Percentiles rank a stretch among this genome's conserved stretches.
These are phyloP conservation scores for Eolophus roseicapilla DNA, from an alignment of 2,113 vertebrate genomes.

Conservation along the genomic window DNA sequence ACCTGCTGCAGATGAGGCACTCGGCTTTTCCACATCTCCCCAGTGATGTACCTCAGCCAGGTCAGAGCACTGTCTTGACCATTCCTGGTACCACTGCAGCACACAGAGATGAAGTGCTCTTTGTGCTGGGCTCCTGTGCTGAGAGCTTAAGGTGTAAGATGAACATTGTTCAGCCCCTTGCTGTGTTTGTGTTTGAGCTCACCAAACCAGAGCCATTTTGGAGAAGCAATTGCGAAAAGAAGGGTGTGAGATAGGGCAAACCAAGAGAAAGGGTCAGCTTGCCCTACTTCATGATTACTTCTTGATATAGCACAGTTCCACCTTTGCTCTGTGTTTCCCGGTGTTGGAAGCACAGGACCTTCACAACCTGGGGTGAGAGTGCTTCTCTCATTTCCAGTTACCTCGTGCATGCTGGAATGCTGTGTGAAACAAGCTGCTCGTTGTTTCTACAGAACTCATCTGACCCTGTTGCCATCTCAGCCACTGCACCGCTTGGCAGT, in stretches of 20 bases:
- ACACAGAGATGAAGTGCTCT: neutral
- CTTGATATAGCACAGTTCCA: neutral
- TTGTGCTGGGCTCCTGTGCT: neutral
- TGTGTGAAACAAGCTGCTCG: neutral
- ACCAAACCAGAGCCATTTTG: rapidly evolving
- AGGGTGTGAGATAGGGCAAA: neutral
- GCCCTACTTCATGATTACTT: neutral
- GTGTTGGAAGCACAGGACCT: neutral
- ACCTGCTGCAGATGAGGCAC: neutral
- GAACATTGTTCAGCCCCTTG: neutral
- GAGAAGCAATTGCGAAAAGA: neutral
- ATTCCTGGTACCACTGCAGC: neutral
- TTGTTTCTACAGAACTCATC: neutral
- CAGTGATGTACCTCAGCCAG: neutral
- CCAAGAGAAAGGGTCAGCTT: neutral
- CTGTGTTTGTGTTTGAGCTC: neutral
- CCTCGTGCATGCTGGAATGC: neutral
- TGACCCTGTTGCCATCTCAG: slow-evolving; percentile 9
- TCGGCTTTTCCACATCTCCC: neutral
- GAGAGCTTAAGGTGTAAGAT: neutral
- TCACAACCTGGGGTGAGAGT: neutral
- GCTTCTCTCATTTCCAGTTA: neutral
- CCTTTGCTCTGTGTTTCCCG: neutral
- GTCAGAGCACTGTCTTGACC: neutral
- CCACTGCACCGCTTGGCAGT: slow-evolving; percentile 9